A percentile compares a stretch with the other conserved stretches of the same genome.
Evolutionary conservation across 2,113 vertebrate genomes (phyloP).

Genomic region (Phalacrocorax carbo): DNA sequence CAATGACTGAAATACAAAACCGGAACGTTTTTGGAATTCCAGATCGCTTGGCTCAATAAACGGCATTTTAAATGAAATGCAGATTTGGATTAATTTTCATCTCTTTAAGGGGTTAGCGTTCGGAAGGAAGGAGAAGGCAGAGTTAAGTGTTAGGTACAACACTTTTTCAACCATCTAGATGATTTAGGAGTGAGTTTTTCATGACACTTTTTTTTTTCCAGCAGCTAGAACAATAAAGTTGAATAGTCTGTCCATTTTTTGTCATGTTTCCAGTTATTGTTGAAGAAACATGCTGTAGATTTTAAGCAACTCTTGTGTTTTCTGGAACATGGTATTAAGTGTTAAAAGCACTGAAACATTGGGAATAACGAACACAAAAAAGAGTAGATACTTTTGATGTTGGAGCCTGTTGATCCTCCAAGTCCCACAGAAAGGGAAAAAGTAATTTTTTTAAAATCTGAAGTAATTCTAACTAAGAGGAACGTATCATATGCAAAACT

Average conservation of each 20-base stretch:
- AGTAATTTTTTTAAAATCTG: neutral
- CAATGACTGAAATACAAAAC: neutral
- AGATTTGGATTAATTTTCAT: neutral
- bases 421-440: neutral
- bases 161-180: neutral
- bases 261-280: neutral
- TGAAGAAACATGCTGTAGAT: rapidly evolving
- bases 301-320: neutral
- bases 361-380: neutral
- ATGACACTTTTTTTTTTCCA: rapidly evolving
- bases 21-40: neutral
- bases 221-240: neutral
- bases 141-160: neutral
- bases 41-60: neutral
- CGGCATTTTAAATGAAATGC: neutral
- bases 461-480: neutral
- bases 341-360: neutral
- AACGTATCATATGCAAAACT: rapidly evolving
- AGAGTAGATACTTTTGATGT: neutral
- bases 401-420: neutral
- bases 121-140: neutral
- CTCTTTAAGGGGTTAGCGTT: neutral
- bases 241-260: neutral
- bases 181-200: neutral
- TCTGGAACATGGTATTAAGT: neutral